Conservation (phyloP, 2,797 vertebrate species). For the Eidolon dupreanum region DNA sequence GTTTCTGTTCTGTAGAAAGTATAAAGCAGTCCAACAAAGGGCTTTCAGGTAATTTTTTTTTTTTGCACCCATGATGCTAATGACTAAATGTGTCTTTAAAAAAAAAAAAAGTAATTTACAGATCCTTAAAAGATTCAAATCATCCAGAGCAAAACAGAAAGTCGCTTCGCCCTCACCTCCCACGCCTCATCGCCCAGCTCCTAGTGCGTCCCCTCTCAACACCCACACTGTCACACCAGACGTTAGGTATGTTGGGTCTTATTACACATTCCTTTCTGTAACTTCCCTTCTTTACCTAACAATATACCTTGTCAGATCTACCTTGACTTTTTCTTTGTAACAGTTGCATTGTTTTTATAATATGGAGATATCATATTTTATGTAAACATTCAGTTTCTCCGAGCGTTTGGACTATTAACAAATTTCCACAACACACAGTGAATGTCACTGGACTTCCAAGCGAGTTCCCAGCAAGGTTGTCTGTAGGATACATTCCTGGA, state of each 20-base stretch:
- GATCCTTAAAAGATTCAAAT: not conserved
- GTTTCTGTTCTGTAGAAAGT: not conserved
- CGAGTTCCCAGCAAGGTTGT: not conserved
- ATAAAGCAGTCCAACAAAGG: not conserved
- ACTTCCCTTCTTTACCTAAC: not conserved
- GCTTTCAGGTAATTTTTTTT: not conserved
- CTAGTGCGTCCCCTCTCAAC: not conserved
- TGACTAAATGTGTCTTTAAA: no score
- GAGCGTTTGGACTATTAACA: not conserved
- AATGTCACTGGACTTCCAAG: not conserved
- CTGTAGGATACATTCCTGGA: not conserved
- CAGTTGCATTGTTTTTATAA: not conserved
- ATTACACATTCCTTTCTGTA: not conserved
- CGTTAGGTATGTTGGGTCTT: not conserved
- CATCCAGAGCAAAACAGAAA: not conserved
- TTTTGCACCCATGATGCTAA: not conserved
- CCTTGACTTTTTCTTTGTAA: not conserved
- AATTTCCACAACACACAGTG: not conserved
- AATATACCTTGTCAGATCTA: not conserved
- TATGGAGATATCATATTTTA: not conserved
- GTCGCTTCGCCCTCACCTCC: not conserved
- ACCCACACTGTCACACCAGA: accelerated
- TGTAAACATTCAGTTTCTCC: not conserved
- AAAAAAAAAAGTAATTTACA: not conserved
- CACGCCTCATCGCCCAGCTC: no score